Evolutionary conservation across 2,797 vertebrate species (phyloP), one percentile per base, ranked within the genome.

Genomic region (Enteromius afrohamiltoni): DNA sequence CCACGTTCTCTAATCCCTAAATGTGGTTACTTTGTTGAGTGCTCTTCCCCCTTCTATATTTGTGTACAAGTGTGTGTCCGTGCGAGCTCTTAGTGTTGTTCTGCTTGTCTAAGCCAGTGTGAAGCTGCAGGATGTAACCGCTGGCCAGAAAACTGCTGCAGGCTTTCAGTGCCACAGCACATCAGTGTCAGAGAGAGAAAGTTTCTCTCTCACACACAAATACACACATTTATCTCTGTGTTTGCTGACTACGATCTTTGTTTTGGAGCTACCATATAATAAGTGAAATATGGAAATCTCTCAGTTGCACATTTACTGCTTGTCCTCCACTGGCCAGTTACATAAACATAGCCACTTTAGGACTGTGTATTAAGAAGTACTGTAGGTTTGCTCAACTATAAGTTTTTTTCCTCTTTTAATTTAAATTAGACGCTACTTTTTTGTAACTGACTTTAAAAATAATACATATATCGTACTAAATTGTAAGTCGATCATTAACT

Each of bases 141-240:
- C 79, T 76, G 88, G 90, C 89, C 89, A 88, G 85, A 88, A 91
- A 85, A 86, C 88, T 84, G 89, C 92, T 93, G 85, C 88, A 89
- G 92, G 93, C 92, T 93, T 91, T 93, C 88, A 90, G 80, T 93
- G 92, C 89, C 91, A 93, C 81, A 81, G 86, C 82, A 87, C 90
- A 91, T 94, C 90, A 93, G 51, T 69, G 82, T 83, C 74, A 77
- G 60, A 76, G 40, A 76, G 58, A 76, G 34, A 80, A 73, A 77
- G 64, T 68, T 79, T 53, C 64, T 79, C 26, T 51, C 69, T 13
- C 53, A 86, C 85, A 55, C 60, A 85, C 58, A 83, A 77, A 86
- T 78, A 88, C 55, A 75, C 81, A 84, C 34, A 71, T 53, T 34
- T 51, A 74, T 82, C 81, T 88, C 79, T 85, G 67, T 75, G 71